Base-by-base conservation (phyloP, 2,113 vertebrate genomes). In the Istiophorus platypterus region DNA sequence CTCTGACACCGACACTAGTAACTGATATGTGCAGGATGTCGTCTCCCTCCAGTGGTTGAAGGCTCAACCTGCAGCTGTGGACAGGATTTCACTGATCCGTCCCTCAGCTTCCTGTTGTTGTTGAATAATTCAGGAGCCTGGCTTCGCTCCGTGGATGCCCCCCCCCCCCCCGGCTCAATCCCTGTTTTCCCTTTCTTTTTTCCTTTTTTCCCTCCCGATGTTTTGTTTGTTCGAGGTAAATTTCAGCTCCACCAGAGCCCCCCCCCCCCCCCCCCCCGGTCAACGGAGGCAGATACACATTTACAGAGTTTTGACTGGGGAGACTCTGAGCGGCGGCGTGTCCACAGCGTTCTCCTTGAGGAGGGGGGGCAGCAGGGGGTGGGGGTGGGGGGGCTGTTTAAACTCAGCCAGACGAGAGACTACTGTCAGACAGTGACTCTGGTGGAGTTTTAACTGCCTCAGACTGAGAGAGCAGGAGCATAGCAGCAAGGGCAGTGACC, bases 121-220 rank as follows among this genome's bases (percentile, higher is more conserved):
- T 82, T 92, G 76, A 83, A 90, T 80, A 64, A 91, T 86, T 61
- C 85, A 91, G 59, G 64, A 41, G 37, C 15, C 27, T 29, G 69
- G 51, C 71, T 78, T 18, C 52, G 9, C 37, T 31, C 62, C 57
- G 17, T 79, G 81, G 79, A 79, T 76, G 61, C 26, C 52, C n/a
- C n/a, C n/a, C n/a, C n/a, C n/a, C n/a, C n/a, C n/a, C n/a, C n/a
- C n/a, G n/a, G n/a, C n/a, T n/a, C n/a, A n/a, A n/a, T n/a, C n/a
- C n/a, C n/a, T n/a, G n/a, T n/a, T n/a, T n/a, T n/a, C n/a, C n/a
- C n/a, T n/a, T n/a, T n/a, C n/a, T n/a, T n/a, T n/a, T n/a, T n/a
- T n/a, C n/a, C n/a, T n/a, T n/a, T n/a, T n/a, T n/a, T n/a, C n/a
- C n/a, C n/a, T 47, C 54, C 62, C 80, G 34, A 73, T 80, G 27